These are phyloP conservation scores for Baronia brevicornis DNA, from an alignment of 2,888 invertebrate species.

Conservation along the genomic window DNA sequence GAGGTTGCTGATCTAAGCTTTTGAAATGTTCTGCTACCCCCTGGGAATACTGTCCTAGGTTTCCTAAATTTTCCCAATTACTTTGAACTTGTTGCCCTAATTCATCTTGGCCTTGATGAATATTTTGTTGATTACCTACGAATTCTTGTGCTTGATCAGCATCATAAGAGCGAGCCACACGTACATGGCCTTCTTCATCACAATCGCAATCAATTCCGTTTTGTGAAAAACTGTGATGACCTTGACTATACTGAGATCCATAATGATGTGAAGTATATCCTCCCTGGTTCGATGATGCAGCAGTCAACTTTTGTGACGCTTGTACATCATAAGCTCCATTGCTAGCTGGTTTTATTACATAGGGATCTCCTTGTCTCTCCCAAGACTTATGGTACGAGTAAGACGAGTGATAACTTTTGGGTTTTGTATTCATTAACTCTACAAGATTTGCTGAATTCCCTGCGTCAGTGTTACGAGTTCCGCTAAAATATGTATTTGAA, in stretches of 20 bases:
- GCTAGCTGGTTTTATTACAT: constrained; percentile 54
- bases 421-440: constrained; percentile 35
- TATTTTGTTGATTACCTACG: constrained; percentile 21
- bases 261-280: constrained; percentile 35
- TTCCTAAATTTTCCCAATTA: constrained; percentile 14
- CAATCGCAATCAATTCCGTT: constrained; percentile 33
- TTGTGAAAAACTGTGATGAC: constrained; percentile 30
- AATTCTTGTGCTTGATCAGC: constrained; percentile 23
- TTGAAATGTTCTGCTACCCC: too few relatives aligned
- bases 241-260: constrained; percentile 37
- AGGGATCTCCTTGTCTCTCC: constrained; percentile 70
- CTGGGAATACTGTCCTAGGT: too few relatives aligned
- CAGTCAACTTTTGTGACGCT: constrained; percentile 39
- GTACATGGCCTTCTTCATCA: constrained; percentile 42
- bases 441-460: constrained; percentile 28
- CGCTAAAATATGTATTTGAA: constrained; percentile 25
- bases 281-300: constrained; percentile 30
- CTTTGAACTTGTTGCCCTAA: constrained; percentile 24
- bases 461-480: constrained; percentile 23
- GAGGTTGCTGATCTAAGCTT: constrained; percentile 30
- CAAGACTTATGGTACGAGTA: constrained; percentile 71
- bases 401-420: constrained; percentile 65
- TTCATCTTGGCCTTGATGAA: constrained; percentile 19
- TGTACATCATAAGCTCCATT: constrained; percentile 29
- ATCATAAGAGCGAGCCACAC: constrained; percentile 46